These are phyloP conservation scores for Pterophyllum scalare DNA, from an alignment of 2,113 vertebrate genomes.

Conservation along the genomic window DNA sequence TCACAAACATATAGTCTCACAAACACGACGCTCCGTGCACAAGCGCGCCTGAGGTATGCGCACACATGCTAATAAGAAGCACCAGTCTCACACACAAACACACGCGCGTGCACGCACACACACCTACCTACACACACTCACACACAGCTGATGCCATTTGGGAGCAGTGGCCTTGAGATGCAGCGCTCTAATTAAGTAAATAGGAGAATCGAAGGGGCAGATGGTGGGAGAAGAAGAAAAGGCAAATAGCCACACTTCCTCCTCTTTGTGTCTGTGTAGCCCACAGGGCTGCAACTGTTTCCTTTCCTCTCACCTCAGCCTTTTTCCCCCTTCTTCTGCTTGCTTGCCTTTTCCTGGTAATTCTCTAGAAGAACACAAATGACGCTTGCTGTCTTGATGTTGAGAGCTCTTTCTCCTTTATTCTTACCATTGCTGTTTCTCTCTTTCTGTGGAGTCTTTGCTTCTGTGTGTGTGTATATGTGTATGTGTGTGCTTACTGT, in stretches of 20 bases:
- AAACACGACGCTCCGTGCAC: neutral
- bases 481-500: neutral
- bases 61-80: constrained; percentile 7
- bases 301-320: constrained; percentile 43
- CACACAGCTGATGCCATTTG: constrained; percentile 36
- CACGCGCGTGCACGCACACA: constrained; percentile 18
- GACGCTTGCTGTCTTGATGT: neutral
- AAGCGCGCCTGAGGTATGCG: constrained; percentile 1
- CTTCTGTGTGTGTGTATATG: neutral
- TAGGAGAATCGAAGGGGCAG: constrained; percentile 62
- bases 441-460: neutral
- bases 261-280: constrained; percentile 25
- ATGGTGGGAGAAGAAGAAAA: constrained; percentile 56
- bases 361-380: constrained; percentile 4
- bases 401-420: neutral
- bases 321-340: neutral
- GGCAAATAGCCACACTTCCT: constrained; percentile 50
- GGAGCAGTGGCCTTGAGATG: constrained; percentile 49
- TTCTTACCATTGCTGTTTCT: neutral
- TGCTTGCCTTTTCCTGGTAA: constrained; percentile 9
- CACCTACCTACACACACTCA: constrained; percentile 7
- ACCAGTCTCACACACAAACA: constrained; percentile 28
- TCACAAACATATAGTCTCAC: neutral
- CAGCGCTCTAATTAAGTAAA: constrained; percentile 68
- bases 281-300: constrained; percentile 57